These are phyloP conservation scores for Drosophila pseudotalamancana DNA, from an alignment of 2,888 invertebrate species.

Conservation along the genomic window DNA sequence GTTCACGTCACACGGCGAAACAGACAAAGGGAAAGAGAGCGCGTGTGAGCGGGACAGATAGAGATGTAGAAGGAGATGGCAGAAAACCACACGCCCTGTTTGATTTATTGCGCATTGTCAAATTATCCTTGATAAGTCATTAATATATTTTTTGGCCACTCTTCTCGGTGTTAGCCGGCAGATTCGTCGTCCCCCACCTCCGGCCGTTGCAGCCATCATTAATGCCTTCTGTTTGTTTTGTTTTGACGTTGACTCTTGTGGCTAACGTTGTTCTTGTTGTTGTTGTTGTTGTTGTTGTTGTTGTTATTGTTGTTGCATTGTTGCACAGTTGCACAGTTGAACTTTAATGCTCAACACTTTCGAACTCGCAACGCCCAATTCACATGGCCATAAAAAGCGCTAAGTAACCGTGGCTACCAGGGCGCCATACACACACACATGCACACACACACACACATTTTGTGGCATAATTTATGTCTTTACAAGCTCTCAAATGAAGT, in stretches of 20 bases:
- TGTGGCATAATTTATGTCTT: slow-evolving; percentile 68
- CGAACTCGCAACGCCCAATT: slow-evolving; percentile 52
- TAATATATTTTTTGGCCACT: slow-evolving; percentile 81
- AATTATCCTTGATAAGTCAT: slow-evolving; percentile 85
- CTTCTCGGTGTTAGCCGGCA: slow-evolving; percentile 13
- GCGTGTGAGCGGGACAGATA: neutral
- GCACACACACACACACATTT: neutral
- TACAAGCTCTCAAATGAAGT: slow-evolving; percentile 78
- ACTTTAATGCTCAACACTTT: slow-evolving; percentile 66
- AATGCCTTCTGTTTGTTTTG: slow-evolving; percentile 57
- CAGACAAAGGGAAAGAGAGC: neutral
- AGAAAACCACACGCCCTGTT: slow-evolving; percentile 68
- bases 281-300: slow-evolving; percentile 10
- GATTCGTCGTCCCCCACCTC: slow-evolving; percentile 4
- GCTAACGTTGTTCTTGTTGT: slow-evolving; percentile 26
- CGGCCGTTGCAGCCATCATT: slow-evolving; percentile 30
- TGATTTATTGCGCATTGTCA: slow-evolving; percentile 84
- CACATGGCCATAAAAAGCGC: slow-evolving; percentile 68
- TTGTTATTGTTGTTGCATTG: slow-evolving; percentile 20
- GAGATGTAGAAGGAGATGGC: neutral
- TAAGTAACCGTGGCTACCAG: slow-evolving; percentile 51
- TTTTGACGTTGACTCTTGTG: slow-evolving; percentile 64
- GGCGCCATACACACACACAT: slow-evolving; percentile 10
- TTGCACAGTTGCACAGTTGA: slow-evolving; percentile 52
- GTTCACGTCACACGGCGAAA: slow-evolving; percentile 12